phyloP scores from a whole-genome alignment of 1,140 invertebrate genomes.

The Periplaneta americana region DNA sequence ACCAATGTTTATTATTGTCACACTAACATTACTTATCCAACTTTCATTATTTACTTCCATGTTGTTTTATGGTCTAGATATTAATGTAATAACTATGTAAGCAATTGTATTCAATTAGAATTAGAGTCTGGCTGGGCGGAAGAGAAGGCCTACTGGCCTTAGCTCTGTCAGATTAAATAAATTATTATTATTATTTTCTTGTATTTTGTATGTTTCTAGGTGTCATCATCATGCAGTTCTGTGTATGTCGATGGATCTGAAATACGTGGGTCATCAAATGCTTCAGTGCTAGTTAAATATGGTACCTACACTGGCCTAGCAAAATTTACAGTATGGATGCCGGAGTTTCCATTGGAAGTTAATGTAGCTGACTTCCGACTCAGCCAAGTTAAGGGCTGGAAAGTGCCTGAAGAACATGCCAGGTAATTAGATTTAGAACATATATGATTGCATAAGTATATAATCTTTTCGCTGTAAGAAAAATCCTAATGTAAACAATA shows the following conservation, averaged over 20 bases:
- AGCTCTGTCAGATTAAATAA: too few species aligned
- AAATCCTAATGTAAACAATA: too few species aligned
- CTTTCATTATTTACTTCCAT: too few species aligned
- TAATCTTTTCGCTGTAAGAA: too few species aligned
- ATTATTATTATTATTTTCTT: background rate
- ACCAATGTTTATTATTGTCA: too few species aligned
- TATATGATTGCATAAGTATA: too few species aligned
- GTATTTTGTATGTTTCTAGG: conserved; percentile 46
- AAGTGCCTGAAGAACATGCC: conserved; percentile 69
- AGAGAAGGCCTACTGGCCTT: too few species aligned
- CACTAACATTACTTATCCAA: too few species aligned
- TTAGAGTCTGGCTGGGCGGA: background rate
- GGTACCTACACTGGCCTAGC: conserved; percentile 84
- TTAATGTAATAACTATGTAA: too few species aligned
- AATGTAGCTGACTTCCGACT: conserved; percentile 81
- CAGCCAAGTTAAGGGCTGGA: conserved; percentile 85
- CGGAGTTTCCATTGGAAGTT: conserved; percentile 87
- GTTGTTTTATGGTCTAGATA: too few species aligned
- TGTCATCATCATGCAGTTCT: conserved; percentile 92
- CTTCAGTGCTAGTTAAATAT: conserved; percentile 89
- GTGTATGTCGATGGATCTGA: conserved; percentile 97
- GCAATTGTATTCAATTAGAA: background rate
- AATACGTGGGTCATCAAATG: conserved; percentile 89
- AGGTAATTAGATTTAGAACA: too few species aligned
- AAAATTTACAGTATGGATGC: conserved; percentile 94